A percentile compares a stretch with the other conserved stretches of the same genome.
These are phyloP conservation scores for Imbricaverruca yamaguchii DNA, from an alignment of 2,888 invertebrate species.

Conservation along the genomic window DNA sequence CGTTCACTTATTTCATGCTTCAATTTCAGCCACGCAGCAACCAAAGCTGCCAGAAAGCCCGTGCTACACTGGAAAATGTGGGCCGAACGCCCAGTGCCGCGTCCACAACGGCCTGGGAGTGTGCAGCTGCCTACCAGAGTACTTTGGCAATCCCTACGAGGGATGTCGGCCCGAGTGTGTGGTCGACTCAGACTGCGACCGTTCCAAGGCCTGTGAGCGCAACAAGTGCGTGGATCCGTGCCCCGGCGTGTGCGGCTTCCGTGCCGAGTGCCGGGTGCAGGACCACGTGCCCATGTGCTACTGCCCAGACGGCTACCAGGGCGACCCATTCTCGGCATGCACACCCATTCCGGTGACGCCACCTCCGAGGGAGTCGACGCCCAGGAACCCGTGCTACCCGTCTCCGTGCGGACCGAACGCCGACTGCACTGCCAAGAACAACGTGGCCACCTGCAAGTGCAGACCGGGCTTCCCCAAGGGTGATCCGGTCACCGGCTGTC, in stretches of 20 bases:
- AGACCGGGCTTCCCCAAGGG: constrained; percentile 67
- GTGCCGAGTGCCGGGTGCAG: constrained; percentile 37
- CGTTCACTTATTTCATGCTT: background rate
- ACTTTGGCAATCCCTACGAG: constrained; percentile 51
- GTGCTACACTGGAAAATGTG: constrained; percentile 39
- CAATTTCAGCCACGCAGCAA: background rate
- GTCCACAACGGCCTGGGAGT: constrained; percentile 56
- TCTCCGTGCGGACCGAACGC: constrained; percentile 71
- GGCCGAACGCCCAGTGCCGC: constrained; percentile 73
- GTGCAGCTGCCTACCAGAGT: constrained; percentile 26
- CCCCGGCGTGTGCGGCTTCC: constrained; percentile 52
- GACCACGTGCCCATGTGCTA: constrained; percentile 50
- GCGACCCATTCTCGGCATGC: constrained; percentile 78
- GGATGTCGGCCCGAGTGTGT: constrained; percentile 68
- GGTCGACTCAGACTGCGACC: constrained; percentile 66
- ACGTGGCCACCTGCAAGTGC: constrained; percentile 68
- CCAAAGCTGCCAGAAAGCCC: background rate
- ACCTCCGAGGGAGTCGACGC: constrained; percentile 30
- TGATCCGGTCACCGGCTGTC: constrained; percentile 54
- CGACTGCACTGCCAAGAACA: constrained; percentile 33
- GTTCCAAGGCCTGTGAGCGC: constrained; percentile 55
- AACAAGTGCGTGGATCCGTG: constrained; percentile 47
- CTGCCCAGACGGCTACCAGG: constrained; percentile 65
- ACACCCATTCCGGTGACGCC: background rate
- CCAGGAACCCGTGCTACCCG: constrained; percentile 65